Percentiles rank a stretch among this genome's conserved stretches.
Conservation (phyloP, 2,888 invertebrate genomes). For the Erebia palarica region DNA sequence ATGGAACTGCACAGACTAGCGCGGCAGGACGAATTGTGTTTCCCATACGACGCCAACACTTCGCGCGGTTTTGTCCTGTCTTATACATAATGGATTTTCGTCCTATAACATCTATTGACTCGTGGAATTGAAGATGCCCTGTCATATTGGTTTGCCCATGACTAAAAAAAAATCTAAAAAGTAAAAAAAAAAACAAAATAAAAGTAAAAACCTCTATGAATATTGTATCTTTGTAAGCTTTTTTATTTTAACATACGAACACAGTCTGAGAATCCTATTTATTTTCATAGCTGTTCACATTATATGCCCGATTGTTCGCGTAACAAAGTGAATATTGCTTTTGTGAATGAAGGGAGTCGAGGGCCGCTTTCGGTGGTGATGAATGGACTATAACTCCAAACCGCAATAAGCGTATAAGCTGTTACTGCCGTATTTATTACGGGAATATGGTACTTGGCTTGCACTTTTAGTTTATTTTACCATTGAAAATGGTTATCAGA, state of each 20-base stretch:
- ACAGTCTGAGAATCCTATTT: slow-evolving; percentile 60
- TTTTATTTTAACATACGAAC: not conserved
- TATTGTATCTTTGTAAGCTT: slow-evolving; percentile 6
- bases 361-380: slow-evolving; percentile 63
- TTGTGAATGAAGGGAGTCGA: slow-evolving; percentile 66
- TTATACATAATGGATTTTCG: too few species aligned
- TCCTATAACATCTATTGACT: too few species aligned
- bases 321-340: slow-evolving; percentile 60
- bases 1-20: too few species aligned
- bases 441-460: slow-evolving; percentile 23
- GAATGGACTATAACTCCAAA: slow-evolving; percentile 73
- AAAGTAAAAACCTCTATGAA: not conserved
- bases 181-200: too few species aligned
- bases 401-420: slow-evolving; percentile 46
- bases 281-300: slow-evolving; percentile 66
- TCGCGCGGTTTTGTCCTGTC: too few species aligned
- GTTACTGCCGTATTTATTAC: slow-evolving; percentile 38
- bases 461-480: slow-evolving; percentile 10
- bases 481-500: too few species aligned
- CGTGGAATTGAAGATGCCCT: too few species aligned
- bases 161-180: not conserved
- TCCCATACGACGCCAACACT: too few species aligned
- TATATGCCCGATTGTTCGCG: slow-evolving; percentile 65
- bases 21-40: too few species aligned
- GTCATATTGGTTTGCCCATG: not conserved